Evolutionary conservation across 2,113 vertebrate species (phyloP).

Genomic region (Crypturellus undulatus): DNA sequence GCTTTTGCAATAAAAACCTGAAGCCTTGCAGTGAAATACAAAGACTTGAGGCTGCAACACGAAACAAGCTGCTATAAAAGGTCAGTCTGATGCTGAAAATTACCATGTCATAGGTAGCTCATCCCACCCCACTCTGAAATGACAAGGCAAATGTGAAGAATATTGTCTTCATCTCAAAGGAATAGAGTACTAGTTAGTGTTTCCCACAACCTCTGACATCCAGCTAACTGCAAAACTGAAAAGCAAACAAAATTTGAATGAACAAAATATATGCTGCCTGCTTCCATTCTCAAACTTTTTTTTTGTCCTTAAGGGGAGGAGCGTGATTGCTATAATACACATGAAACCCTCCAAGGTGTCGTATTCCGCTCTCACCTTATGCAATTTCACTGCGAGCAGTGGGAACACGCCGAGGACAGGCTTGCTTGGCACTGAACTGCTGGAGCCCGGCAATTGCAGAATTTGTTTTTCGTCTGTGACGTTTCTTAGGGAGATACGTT

Average conservation of each 20-base stretch:
- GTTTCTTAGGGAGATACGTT: neutral
- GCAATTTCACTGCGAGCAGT: neutral
- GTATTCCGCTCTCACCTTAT: neutral
- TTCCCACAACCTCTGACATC: neutral
- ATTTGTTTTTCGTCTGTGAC: neutral
- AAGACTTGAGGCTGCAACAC: neutral
- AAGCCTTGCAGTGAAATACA: neutral
- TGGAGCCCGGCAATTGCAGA: neutral
- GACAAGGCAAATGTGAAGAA: neutral
- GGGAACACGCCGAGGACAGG: neutral
- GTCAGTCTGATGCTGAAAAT: neutral
- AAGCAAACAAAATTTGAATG: neutral
- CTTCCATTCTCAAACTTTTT: neutral
- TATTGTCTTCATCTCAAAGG: neutral
- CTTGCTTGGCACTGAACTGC: neutral
- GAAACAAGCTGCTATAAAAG: neutral
- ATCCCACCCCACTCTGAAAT: neutral
- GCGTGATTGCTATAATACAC: neutral
- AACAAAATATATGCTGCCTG: neutral
- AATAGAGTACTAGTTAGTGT: neutral
- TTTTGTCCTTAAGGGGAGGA: neutral
- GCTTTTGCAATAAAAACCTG: neutral
- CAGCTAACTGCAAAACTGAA: neutral
- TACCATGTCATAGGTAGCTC: neutral
- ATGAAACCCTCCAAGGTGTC: neutral